Percentiles rank a stretch among this genome's conserved stretches.
Evolutionary conservation across 2,113 vertebrate species (phyloP).

Genomic region (Dasyurus viverrinus): DNA sequence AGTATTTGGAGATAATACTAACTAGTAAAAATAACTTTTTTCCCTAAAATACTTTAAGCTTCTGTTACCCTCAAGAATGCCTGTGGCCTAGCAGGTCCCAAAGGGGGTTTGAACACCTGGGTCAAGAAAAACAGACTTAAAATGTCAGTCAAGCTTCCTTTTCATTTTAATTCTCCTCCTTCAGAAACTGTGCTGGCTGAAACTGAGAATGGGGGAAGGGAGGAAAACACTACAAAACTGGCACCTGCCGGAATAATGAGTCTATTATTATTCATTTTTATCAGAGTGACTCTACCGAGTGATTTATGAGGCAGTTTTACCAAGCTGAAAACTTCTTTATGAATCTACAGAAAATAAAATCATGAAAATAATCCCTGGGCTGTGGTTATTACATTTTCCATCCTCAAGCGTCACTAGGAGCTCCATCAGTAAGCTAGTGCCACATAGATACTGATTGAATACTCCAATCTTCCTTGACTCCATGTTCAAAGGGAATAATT

Average conservation of each 20-base stretch:
- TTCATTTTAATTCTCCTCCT: background rate
- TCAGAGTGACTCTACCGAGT: background rate
- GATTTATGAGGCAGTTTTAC: slow-evolving; percentile 4
- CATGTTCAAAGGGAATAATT: background rate
- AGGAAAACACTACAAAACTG: background rate
- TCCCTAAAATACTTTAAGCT: background rate
- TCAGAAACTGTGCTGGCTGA: background rate
- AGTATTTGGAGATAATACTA: background rate
- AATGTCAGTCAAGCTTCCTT: background rate
- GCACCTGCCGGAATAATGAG: background rate
- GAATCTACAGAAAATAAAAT: slow-evolving; percentile 29
- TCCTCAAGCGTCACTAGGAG: background rate
- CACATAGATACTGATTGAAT: background rate
- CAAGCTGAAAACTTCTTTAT: slow-evolving; percentile 17
- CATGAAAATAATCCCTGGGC: background rate
- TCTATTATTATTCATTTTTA: slow-evolving; percentile 13
- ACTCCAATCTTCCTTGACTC: background rate
- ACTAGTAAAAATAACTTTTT: background rate
- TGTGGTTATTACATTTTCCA: background rate
- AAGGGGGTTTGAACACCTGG: background rate
- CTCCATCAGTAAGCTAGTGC: background rate
- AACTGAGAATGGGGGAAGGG: background rate
- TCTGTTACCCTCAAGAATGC: background rate
- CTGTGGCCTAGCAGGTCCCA: background rate
- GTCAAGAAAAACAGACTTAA: background rate